These are phyloP conservation scores for Echeneis naucrates DNA, from an alignment of 2,797 vertebrate genomes.

Conservation along the genomic window DNA sequence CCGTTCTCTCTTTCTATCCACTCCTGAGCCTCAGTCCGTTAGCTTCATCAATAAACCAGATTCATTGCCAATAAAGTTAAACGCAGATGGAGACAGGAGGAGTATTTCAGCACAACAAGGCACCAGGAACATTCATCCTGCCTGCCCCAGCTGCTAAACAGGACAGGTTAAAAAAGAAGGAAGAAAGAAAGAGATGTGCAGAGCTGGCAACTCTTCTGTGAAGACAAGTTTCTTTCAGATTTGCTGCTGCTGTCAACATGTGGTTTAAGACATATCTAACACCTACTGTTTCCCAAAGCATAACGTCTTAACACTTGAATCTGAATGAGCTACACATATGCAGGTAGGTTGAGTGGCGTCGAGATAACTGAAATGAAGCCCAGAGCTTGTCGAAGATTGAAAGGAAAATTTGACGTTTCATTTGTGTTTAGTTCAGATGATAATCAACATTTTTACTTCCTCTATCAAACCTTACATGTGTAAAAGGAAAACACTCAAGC, in stretches of 20 bases:
- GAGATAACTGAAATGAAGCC: constrained; percentile 1
- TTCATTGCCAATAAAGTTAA: no score
- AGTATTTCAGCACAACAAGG: no score
- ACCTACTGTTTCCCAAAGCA: neutral
- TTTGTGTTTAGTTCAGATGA: neutral
- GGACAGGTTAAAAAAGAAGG: no score
- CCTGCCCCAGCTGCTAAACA: no score
- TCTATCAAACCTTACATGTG: neutral
- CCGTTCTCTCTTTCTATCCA: no score
- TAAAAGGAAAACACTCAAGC: constrained; percentile 4
- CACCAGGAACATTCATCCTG: no score
- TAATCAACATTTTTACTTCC: constrained; percentile 1
- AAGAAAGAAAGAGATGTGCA: neutral
- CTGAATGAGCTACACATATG: neutral
- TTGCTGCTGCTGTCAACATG: neutral
- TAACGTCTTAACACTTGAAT: neutral
- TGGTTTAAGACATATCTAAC: neutral
- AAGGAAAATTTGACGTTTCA: neutral
- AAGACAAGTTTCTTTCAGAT: neutral
- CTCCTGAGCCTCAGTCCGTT: no score
- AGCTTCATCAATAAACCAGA: no score
- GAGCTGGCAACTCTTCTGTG: neutral
- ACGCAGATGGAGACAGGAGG: no score
- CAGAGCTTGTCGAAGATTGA: neutral
- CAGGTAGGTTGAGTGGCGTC: neutral